phyloP scores from a whole-genome alignment of 2,888 invertebrate species.

The Spatulosminthurus flaviceps region DNA sequence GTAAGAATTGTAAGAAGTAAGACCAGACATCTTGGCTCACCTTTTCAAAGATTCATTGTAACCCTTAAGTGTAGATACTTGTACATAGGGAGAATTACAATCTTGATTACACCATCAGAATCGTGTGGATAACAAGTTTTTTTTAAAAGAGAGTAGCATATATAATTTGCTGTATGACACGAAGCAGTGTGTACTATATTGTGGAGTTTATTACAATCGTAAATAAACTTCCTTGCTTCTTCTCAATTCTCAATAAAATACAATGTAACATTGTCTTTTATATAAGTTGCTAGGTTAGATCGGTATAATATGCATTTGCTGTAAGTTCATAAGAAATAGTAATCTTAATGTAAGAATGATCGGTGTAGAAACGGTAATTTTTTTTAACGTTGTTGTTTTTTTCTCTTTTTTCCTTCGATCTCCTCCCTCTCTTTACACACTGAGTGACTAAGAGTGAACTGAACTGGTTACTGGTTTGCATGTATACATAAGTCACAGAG shows the following conservation, averaged over 20 bases:
- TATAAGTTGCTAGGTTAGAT: too few species aligned
- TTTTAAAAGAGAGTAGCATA: background rate
- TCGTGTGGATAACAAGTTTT: slow-evolving; percentile 7
- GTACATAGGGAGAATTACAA: background rate
- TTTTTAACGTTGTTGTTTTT: background rate
- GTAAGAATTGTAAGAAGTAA: too few species aligned
- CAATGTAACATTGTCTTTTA: too few species aligned
- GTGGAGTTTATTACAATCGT: slow-evolving; percentile 9
- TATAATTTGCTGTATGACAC: background rate
- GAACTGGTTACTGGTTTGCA: background rate
- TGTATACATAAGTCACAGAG: slow-evolving; percentile 4
- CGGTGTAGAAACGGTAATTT: background rate
- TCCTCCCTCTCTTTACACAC: background rate
- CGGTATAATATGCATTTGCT: background rate
- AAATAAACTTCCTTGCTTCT: slow-evolving; percentile 12
- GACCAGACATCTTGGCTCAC: too few species aligned
- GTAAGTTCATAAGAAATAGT: background rate
- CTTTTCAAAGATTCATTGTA: background rate
- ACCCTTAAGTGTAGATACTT: background rate
- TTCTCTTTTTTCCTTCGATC: too few species aligned
- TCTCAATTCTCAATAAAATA: background rate
- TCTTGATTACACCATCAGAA: background rate
- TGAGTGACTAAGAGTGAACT: background rate
- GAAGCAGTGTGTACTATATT: background rate
- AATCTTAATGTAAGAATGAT: slow-evolving; percentile 14